phyloP scores from a whole-genome alignment of 2,113 vertebrate genomes.

The Anseranas semipalmata region DNA sequence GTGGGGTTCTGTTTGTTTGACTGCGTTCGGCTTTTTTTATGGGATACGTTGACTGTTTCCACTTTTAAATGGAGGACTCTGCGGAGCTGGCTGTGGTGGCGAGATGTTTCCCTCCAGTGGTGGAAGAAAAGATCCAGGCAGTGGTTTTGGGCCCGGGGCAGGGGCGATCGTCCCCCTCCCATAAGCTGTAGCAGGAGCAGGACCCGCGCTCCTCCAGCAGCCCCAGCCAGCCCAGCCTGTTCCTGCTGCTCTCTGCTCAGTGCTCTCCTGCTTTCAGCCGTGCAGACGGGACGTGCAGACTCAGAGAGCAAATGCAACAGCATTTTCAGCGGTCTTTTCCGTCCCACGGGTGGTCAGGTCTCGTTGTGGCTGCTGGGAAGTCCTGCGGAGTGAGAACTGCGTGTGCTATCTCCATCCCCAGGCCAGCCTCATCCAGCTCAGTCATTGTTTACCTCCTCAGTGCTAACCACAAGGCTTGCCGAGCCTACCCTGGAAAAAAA shows the following conservation, averaged over 20 bases:
- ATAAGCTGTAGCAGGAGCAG: not conserved
- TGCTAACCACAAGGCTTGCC: not conserved
- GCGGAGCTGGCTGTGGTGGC: not conserved
- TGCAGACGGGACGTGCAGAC: not conserved
- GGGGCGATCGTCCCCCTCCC: not conserved
- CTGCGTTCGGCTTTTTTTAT: not conserved
- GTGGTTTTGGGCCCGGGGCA: not conserved
- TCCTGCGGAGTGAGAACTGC: not conserved
- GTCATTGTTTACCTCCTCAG: constrained; percentile 41
- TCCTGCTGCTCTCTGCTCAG: not conserved
- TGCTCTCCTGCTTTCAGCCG: not conserved
- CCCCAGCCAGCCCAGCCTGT: not conserved
- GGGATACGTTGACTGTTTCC: not conserved
- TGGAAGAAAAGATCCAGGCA: not conserved
- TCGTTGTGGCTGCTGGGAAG: not conserved
- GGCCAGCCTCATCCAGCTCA: not conserved
- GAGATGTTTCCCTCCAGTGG: constrained; percentile 60
- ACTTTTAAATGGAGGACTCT: not conserved
- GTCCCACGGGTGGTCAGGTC: not conserved
- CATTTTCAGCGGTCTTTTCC: not conserved
- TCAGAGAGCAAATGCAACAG: not conserved
- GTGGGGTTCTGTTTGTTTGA: not conserved
- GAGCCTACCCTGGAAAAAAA: not conserved
- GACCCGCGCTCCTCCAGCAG: not conserved
- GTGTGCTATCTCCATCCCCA: not conserved